Base-by-base conservation (phyloP, 2,888 invertebrate species). In the Cheilosia grossa region DNA sequence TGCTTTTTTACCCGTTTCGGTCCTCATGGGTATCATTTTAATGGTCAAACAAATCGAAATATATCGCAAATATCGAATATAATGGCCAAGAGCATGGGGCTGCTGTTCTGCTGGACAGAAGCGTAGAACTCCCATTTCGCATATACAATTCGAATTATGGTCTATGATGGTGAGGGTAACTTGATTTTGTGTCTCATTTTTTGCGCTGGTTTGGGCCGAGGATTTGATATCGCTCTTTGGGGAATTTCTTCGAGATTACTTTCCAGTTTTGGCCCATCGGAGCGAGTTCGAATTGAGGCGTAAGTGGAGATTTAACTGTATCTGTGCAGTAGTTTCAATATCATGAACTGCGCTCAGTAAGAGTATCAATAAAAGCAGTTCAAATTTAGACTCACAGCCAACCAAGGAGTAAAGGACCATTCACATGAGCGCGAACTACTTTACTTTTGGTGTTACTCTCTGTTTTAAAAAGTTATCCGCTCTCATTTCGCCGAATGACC, bases 21-120 rank as follows among this genome's bases (percentile, higher is more conserved):
- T 90, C 90, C 90, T 90, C 13, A 37, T 86, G 88, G 91, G 91
- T 89, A 91, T 90, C 90, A 91, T 91, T 91, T 91, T 90, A 91
- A 91, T 91, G 90, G 90, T 89, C 89, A 6, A 37, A 42, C 75
- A 63, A 88, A 89, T 88, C 88, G 87, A 87, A 87, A 88, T 87
- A 75, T 89, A 88, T 73, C 51, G 56, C 47, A 74, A 49, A 59
- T 78, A 63, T 67, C 67, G 73, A 74, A 83, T 64, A 79, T 74
- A 73, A 82, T 82, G 79, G 79, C 73, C 59, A 56, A 56, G 61
- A 53, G 67, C 56, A n/a, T n/a, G 15, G 6, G 21, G 13, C 19
- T 13, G 1, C 15, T 4, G 13, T 13, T 24, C 15, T 15, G 10
- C 21, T 51, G 13, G 3, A 4, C 13, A n/a, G 64, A 59, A 19